A percentile compares a stretch with the other conserved stretches of the same genome.
Conservation (phyloP, 1,140 invertebrate species). For the Heliconius eleuchia region DNA sequence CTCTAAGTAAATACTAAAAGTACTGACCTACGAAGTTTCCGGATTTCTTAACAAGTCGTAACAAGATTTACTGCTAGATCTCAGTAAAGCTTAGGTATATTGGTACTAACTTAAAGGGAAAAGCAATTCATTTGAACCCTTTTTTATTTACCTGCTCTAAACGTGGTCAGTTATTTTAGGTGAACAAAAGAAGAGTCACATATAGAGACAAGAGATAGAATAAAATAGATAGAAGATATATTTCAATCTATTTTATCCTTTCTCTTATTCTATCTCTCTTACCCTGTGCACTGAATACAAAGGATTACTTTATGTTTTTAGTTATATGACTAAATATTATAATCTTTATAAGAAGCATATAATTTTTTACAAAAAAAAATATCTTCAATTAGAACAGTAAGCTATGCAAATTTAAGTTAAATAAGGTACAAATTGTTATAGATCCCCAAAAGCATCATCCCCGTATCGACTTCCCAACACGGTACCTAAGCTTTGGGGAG, state of each 20-base stretch:
- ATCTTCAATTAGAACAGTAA: too few relatives aligned
- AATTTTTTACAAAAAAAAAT: too few relatives aligned
- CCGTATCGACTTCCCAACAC: constrained; percentile 87
- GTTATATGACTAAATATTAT: too few relatives aligned
- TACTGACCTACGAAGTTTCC: constrained; percentile 18
- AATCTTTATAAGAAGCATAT: too few relatives aligned
- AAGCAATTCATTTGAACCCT: constrained; percentile 26
- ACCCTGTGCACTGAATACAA: too few relatives aligned
- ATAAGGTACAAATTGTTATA: constrained; percentile 59
- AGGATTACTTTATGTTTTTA: too few relatives aligned
- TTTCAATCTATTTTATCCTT: too few relatives aligned
- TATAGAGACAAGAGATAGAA: too few relatives aligned
- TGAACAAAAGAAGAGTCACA: neutral
- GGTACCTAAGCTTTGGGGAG: constrained; percentile 87
- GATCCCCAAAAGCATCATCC: constrained; percentile 88
- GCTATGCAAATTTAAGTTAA: neutral
- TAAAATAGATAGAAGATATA: too few relatives aligned
- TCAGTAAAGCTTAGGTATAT: constrained; percentile 36
- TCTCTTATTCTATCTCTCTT: too few relatives aligned
- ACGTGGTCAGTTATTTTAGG: neutral
- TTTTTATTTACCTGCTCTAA: constrained; percentile 23
- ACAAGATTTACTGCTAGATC: constrained; percentile 38
- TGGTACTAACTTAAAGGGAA: constrained; percentile 34
- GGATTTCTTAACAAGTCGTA: constrained; percentile 34
- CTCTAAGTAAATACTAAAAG: constrained; percentile 23